Evolutionary conservation across 1,140 invertebrate genomes (phyloP).

Genomic region (Zaprionus kolodkinae): DNA sequence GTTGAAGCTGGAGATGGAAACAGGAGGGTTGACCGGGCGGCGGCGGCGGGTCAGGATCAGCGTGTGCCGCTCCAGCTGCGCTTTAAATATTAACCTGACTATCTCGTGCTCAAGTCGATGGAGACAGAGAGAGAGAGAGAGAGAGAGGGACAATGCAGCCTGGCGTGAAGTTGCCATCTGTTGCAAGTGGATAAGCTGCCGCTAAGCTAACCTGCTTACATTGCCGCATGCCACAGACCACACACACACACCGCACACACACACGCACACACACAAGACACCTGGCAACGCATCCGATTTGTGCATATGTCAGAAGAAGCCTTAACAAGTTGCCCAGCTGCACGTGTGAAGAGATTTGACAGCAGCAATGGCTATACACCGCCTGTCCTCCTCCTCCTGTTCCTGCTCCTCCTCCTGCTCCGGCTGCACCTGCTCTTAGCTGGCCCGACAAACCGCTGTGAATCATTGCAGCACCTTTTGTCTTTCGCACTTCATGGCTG

Average conservation of each 20-base stretch:
- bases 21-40: neutral
- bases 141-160: neutral
- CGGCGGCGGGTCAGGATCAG: constrained; percentile 17
- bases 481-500: constrained; percentile 38
- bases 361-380: neutral
- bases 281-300: constrained; percentile 38
- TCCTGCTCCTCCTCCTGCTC: neutral
- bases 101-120: neutral
- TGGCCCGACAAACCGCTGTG: constrained; percentile 3
- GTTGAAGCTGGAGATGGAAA: too few relatives aligned
- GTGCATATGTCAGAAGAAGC: constrained; percentile 31
- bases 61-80: constrained; percentile 49
- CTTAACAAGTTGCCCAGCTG: constrained; percentile 70
- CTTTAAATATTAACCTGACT: constrained; percentile 60
- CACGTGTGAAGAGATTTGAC: constrained; percentile 70
- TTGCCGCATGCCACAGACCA: constrained; percentile 32
- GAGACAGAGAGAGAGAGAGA: neutral
- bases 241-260: constrained; percentile 40
- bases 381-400: neutral
- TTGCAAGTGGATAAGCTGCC: constrained; percentile 53
- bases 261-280: constrained; percentile 33
- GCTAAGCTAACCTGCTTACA: constrained; percentile 69
- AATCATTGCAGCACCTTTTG: constrained; percentile 64
- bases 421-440: neutral
- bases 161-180: constrained; percentile 40